Conservation (phyloP, 2,113 vertebrate species). For the Buteo buteo region DNA sequence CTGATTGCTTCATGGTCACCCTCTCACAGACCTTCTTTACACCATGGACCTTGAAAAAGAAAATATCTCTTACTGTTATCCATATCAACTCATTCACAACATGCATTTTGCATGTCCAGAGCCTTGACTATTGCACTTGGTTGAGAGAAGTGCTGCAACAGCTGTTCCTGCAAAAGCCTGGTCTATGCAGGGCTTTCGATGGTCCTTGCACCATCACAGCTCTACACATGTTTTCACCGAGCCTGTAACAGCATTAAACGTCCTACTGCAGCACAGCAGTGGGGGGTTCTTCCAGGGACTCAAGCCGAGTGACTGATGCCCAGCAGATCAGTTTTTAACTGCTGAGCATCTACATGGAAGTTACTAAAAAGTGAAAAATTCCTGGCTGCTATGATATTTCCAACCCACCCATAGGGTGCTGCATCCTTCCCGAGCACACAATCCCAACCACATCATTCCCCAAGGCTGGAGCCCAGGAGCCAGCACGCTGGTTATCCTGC, state of each 20-base stretch:
- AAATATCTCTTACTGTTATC: background rate
- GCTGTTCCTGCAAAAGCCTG: background rate
- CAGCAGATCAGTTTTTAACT: background rate
- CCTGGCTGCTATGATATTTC: background rate
- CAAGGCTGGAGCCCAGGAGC: background rate
- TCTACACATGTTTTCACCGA: fast-evolving
- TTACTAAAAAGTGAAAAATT: background rate
- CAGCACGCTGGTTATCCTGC: background rate
- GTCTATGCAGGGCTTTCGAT: background rate
- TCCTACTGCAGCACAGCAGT: background rate
- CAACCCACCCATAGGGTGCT: background rate
- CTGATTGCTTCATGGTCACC: background rate
- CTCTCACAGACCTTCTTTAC: background rate
- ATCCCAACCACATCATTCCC: background rate
- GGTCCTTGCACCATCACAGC: background rate
- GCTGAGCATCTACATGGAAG: background rate
- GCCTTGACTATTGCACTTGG: background rate
- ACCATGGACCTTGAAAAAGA: background rate
- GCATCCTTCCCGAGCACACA: background rate
- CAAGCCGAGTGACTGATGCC: background rate
- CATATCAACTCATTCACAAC: background rate
- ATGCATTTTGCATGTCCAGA: background rate
- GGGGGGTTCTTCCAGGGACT: background rate
- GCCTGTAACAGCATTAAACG: background rate
- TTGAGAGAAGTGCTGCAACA: background rate